Percentiles rank a stretch among this genome's conserved stretches.
phyloP scores from a whole-genome alignment of 2,797 vertebrate genomes.

The Melanotaenia parkinsoni region DNA sequence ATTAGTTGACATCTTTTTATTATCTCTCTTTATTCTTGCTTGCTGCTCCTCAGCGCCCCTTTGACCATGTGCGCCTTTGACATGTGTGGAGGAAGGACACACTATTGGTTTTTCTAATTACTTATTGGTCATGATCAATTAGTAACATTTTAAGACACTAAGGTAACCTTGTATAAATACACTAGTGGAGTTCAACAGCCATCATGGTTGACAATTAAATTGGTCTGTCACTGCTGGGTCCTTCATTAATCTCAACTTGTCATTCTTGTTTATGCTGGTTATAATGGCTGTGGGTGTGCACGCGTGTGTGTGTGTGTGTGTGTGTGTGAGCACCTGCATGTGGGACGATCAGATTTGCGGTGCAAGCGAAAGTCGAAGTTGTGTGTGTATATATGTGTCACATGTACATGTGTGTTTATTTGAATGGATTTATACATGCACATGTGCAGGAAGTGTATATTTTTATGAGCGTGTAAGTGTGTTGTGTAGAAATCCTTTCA shows the following conservation, averaged over 20 bases:
- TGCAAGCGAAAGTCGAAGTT: constrained; percentile 35
- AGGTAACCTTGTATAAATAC: constrained; percentile 91
- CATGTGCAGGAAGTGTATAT: constrained; percentile 61
- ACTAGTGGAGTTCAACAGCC: constrained; percentile 91
- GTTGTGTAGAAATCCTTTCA: constrained; percentile 61
- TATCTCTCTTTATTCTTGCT: constrained; percentile 24
- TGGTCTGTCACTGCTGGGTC: constrained; percentile 92
- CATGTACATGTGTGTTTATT: constrained; percentile 70
- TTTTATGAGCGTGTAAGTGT: constrained; percentile 54
- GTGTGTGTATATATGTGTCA: constrained; percentile 59
- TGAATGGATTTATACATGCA: constrained; percentile 46
- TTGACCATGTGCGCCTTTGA: constrained; percentile 48
- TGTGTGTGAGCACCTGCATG: constrained; percentile 10
- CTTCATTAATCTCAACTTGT: constrained; percentile 99
- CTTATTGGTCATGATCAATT: constrained; percentile 97
- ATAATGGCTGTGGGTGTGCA: constrained; percentile 79
- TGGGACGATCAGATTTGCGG: constrained; percentile 38
- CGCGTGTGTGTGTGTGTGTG: constrained; percentile 24
- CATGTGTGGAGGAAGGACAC: constrained; percentile 59
- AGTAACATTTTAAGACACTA: constrained; percentile 87
- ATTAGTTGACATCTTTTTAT: constrained; percentile 32
- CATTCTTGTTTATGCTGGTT: constrained; percentile 96
- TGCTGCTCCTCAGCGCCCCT: not conserved
- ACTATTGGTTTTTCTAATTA: constrained; percentile 84
- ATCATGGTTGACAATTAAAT: constrained; percentile 97